These are phyloP conservation scores for Bufo bufo DNA, from an alignment of 2,113 vertebrate genomes.

Conservation along the genomic window DNA sequence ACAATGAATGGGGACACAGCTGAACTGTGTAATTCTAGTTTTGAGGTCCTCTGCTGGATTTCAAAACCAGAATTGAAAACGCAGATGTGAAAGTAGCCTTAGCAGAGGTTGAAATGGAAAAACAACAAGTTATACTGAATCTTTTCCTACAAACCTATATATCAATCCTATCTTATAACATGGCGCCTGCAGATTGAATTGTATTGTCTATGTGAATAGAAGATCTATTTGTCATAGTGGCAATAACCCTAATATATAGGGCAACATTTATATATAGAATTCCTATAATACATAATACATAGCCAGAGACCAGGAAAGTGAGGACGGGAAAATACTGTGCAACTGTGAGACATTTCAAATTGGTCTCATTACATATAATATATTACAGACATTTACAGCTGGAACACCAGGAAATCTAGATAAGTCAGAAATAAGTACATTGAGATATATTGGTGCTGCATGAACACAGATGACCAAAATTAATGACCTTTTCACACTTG, in stretches of 20 bases:
- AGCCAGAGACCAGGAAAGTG: not conserved
- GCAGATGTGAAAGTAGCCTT: no score
- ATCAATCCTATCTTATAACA: no score
- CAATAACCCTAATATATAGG: conserved; percentile 16
- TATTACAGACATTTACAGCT: not conserved
- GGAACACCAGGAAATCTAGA: not conserved
- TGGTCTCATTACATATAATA: conserved; percentile 36
- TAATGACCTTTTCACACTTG: not conserved
- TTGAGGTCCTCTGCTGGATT: no score
- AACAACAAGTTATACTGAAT: no score
- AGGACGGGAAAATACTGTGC: not conserved
- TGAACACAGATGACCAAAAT: not conserved
- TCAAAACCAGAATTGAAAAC: no score
- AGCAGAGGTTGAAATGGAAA: no score
- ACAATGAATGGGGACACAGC: no score
- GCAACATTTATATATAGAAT: conserved; percentile 12
- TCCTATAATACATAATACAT: not conserved
- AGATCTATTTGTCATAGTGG: conserved; percentile 1
- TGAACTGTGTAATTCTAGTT: no score
- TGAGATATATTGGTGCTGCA: conserved; percentile 10
- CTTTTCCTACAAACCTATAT: no score
- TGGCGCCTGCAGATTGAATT: no score
- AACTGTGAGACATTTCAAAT: not conserved
- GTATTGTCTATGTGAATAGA: no score
- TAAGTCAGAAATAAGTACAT: conserved; percentile 18